These are phyloP conservation scores for Diachrysia chrysitis DNA, from an alignment of 2,888 invertebrate genomes.

Conservation along the genomic window DNA sequence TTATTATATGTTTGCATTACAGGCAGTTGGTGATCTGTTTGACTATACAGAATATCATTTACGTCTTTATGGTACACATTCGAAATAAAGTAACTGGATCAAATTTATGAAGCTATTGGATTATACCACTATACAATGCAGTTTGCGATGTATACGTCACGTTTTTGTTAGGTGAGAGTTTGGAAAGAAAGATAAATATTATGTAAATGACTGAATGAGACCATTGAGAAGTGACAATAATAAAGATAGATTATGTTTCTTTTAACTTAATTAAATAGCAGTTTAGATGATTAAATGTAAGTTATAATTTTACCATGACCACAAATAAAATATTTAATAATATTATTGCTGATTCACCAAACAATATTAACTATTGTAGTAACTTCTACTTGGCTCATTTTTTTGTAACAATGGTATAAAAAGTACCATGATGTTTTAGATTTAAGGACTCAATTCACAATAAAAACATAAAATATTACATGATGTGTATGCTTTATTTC, in stretches of 20 bases:
- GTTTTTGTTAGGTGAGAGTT: slow-evolving; percentile 57
- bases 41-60: slow-evolving; percentile 80
- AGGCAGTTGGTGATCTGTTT: slow-evolving; percentile 88
- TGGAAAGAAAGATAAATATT: slow-evolving; percentile 46
- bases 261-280: slow-evolving; percentile 21
- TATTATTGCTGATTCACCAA: slow-evolving; percentile 23
- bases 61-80: slow-evolving; percentile 76
- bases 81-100: slow-evolving; percentile 78
- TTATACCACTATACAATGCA: slow-evolving; percentile 56
- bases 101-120: slow-evolving; percentile 74
- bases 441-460: slow-evolving; percentile 80
- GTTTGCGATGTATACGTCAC: slow-evolving; percentile 56
- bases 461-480: slow-evolving; percentile 78
- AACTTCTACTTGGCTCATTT: slow-evolving; percentile 60
- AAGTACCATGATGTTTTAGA: slow-evolving; percentile 78
- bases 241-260: slow-evolving; percentile 26
- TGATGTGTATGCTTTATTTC: slow-evolving; percentile 78
- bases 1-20: slow-evolving; percentile 86
- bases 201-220: slow-evolving; percentile 61
- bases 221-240: slow-evolving; percentile 61
- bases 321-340: slow-evolving; percentile 23
- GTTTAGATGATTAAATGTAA: slow-evolving; percentile 10
- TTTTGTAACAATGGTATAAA: slow-evolving; percentile 67
- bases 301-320: slow-evolving; percentile 22
- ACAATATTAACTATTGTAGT: slow-evolving; percentile 42